A percentile compares a stretch with the other conserved stretches of the same genome.
Conservation (phyloP, 2,797 vertebrate genomes). For the Orestias chungarensis region DNA sequence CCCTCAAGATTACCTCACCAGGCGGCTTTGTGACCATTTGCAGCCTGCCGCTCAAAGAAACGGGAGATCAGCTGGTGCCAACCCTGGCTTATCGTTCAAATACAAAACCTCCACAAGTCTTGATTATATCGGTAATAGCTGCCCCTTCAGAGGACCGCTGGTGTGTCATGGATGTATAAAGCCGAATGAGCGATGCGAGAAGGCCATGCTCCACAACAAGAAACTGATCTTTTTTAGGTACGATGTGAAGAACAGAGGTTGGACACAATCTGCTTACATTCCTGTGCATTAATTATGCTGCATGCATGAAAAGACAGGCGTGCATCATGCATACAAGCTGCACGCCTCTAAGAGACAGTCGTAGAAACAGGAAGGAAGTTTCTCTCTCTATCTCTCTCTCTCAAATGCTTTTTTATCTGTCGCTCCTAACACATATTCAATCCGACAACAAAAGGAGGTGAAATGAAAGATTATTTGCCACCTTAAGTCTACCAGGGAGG, state of each 20-base stretch:
- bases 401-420: slow-evolving; percentile 18
- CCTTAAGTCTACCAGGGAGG: too few relatives aligned
- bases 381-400: slow-evolving; percentile 8
- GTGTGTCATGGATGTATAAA: background rate
- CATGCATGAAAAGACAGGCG: background rate
- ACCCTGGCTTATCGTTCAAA: background rate
- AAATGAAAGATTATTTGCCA: background rate
- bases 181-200: slow-evolving; percentile 9
- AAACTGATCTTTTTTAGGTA: slow-evolving; percentile 1
- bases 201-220: slow-evolving; percentile 29
- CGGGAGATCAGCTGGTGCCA: background rate
- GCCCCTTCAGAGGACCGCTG: slow-evolving; percentile 6
- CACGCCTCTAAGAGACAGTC: slow-evolving; percentile 28
- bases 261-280: background rate
- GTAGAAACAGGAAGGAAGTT: slow-evolving; percentile 60
- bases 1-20: background rate
- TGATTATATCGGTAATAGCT: slow-evolving; percentile 12
- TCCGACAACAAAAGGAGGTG: background rate
- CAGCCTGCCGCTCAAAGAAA: background rate
- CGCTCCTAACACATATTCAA: background rate
- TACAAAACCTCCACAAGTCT: slow-evolving; percentile 14
- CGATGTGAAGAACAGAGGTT: background rate
- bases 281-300: background rate
- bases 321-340: too few relatives aligned
- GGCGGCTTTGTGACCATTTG: background rate